Evolutionary conservation across 2,797 vertebrate genomes (phyloP).

Genomic region (Propithecus deckenii): DNA sequence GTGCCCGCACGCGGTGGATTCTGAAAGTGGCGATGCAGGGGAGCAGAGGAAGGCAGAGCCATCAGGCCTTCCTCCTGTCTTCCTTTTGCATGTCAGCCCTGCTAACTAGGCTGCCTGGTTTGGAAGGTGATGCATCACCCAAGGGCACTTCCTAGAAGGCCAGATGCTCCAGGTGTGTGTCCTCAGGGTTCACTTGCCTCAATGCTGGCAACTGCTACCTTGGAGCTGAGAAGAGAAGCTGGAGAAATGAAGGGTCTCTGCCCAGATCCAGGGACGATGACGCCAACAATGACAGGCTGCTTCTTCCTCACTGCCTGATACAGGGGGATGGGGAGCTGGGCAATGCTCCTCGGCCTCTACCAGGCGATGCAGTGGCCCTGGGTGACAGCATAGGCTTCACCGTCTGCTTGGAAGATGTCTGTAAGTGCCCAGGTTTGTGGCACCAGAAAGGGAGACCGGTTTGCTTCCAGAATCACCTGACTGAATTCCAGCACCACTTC

Average conservation of each 20-base stretch:
- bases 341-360: neutral
- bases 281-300: accelerated
- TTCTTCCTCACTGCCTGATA: neutral
- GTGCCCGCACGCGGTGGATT: neutral
- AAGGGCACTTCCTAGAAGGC: neutral
- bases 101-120: neutral
- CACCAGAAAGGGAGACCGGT: neutral
- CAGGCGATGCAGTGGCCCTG: neutral
- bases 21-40: neutral
- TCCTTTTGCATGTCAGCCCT: neutral
- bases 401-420: neutral
- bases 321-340: neutral
- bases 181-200: neutral
- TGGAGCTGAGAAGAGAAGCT: neutral
- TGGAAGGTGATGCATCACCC: neutral
- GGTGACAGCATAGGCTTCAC: accelerated
- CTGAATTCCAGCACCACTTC: neutral
- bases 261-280: neutral
- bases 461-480: neutral
- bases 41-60: neutral
- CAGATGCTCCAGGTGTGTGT: neutral
- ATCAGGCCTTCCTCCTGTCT: neutral
- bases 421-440: neutral
- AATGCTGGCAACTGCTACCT: neutral
- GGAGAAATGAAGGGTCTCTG: neutral